A percentile compares a stretch with the other conserved stretches of the same genome.
phyloP scores from a whole-genome alignment of 2,797 vertebrate genomes.

The Alexandromys oeconomus region DNA sequence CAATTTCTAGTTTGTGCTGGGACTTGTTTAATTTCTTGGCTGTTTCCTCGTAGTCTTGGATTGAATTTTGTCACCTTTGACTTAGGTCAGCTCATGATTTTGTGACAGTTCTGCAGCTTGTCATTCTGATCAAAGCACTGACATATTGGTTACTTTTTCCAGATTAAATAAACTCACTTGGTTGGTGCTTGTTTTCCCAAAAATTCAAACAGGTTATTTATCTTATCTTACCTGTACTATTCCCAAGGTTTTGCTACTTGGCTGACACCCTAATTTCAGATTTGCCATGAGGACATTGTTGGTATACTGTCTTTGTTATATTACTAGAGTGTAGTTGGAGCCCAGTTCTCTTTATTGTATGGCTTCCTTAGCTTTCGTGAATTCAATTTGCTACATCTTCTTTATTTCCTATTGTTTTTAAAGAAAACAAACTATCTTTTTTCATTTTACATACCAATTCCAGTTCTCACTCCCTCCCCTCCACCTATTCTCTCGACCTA shows the following conservation, averaged over 20 bases:
- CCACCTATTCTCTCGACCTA: no score
- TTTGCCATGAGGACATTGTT: not conserved
- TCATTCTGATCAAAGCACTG: not conserved
- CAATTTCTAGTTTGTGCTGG: not conserved
- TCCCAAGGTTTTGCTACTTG: not conserved
- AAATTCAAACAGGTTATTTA: not conserved
- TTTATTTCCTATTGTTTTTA: no score
- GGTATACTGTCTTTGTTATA: not conserved
- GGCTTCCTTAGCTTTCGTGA: not conserved
- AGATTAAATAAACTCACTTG: not conserved
- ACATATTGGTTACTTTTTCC: not conserved
- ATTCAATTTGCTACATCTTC: not conserved
- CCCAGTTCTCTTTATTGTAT: not conserved
- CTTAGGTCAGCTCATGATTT: not conserved
- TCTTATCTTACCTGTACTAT: not conserved
- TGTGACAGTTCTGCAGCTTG: not conserved
- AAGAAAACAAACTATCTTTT: no score
- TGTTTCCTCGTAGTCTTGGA: not conserved
- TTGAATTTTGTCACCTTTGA: not conserved
- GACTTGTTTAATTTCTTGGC: not conserved
- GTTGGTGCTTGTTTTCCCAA: not conserved
- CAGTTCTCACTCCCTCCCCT: no score
- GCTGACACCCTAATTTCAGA: not conserved
- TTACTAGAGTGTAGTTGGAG: not conserved
- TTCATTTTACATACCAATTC: no score